These are phyloP conservation scores for Emydura subglobosa DNA, from an alignment of 2,113 vertebrate species.

Conservation along the genomic window DNA sequence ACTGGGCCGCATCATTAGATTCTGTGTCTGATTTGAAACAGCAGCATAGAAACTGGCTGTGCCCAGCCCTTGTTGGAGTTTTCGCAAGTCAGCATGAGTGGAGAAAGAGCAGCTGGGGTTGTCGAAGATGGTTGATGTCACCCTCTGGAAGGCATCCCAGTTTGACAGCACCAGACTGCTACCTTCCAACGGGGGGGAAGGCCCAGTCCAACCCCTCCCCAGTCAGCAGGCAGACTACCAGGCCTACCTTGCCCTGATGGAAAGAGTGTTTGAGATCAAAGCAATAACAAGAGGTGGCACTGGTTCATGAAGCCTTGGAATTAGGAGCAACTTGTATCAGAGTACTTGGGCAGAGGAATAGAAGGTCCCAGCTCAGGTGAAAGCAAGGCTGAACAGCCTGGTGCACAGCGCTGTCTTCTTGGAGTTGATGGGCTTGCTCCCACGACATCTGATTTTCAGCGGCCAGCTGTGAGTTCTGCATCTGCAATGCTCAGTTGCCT, in stretches of 20 bases:
- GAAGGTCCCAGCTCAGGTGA: background rate
- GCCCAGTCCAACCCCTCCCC: background rate
- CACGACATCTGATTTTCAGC: background rate
- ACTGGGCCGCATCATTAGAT: background rate
- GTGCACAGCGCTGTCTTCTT: background rate
- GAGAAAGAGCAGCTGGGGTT: background rate
- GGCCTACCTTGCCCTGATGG: background rate
- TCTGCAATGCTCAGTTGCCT: background rate
- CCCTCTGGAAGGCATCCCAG: background rate
- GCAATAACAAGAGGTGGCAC: background rate
- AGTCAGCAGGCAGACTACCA: background rate
- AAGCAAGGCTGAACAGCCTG: too few relatives aligned
- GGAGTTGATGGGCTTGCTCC: background rate
- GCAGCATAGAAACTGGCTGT: background rate
- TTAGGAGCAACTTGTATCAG: background rate
- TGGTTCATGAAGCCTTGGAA: background rate
- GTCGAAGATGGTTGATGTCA: background rate
- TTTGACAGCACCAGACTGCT: too few relatives aligned
- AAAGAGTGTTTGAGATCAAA: background rate
- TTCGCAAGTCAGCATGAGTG: background rate
- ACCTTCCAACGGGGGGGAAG: background rate
- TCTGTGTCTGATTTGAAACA: background rate
- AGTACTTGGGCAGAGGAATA: background rate
- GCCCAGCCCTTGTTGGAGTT: too few relatives aligned
- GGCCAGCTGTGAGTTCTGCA: background rate